Percentiles rank a stretch among this genome's conserved stretches.
Evolutionary conservation across 2,113 vertebrate genomes (phyloP).

Genomic region (Struthio camelus): DNA sequence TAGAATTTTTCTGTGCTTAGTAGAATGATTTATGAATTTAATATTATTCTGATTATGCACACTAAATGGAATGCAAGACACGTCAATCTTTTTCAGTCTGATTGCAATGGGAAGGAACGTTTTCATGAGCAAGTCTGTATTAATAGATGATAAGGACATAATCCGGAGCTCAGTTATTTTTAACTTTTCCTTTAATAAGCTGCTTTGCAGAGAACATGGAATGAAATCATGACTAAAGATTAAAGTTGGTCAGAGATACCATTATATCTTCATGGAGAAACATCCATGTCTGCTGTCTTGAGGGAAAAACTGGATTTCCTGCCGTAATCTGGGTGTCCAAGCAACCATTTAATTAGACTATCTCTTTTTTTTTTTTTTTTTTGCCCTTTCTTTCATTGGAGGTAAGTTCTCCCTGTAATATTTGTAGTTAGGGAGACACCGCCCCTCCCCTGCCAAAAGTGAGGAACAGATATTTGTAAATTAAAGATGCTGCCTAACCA

Average conservation of each 20-base stretch:
- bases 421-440: background rate
- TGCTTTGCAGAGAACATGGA: constrained; percentile 18
- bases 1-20: background rate
- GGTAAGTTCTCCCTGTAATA: background rate
- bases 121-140: constrained; percentile 38
- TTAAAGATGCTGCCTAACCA: background rate
- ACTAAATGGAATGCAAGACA: constrained; percentile 32
- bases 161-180: constrained; percentile 65
- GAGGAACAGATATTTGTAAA: background rate
- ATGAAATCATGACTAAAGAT: constrained; percentile 32
- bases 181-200: constrained; percentile 64
- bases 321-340: background rate
- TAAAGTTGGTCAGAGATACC: background rate
- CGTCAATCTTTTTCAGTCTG: constrained; percentile 57
- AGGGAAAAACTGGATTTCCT: background rate
- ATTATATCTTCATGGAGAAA: background rate
- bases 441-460: background rate
- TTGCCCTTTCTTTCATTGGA: background rate
- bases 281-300: background rate
- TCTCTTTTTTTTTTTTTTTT: accelerated
- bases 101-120: constrained; percentile 57
- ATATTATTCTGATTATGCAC: constrained; percentile 29
- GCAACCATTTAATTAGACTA: background rate
- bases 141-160: constrained; percentile 65
- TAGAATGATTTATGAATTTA: constrained; percentile 23